Evolutionary conservation across 2,888 invertebrate genomes (phyloP), one percentile per base, ranked within the genome.

Genomic region (Tinea pellionella): DNA sequence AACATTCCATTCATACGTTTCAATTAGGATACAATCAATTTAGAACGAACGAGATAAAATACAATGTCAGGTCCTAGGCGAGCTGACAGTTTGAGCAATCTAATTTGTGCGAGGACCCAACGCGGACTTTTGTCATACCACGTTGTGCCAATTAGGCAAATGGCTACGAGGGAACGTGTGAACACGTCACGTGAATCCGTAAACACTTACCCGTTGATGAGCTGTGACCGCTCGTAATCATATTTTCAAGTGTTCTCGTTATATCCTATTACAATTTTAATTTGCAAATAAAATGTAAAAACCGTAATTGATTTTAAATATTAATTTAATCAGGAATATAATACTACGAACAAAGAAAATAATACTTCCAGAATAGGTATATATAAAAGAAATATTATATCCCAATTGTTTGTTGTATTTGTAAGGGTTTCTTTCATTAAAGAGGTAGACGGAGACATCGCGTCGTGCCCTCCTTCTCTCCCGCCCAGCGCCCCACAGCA

Each of bases 401-500:
- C 74, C 73, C 75, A 77, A 80, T 84, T 86, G 84, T 84, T 85
- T 86, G 83, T 84, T 75, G 78, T 78, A 77, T 77, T 79, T 75
- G 80, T 80, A 80, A 85, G 83, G 82, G 83, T 80, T 81, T 81
- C 82, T 86, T 86, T 87, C 86, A 86, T 84, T 84, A 85, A 74
- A 78, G 75, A 70, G 75, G 74, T 66, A 74, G 77, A 47, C 16
- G 47, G 47, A 47, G 47, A 47, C 78, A 80, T 79, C 80, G 78
- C 68, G 71, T 73, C 72, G 67, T 61, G 66, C 66, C 55, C 55
- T 16, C 47, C 47, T 15, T 9, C 47, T 47, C 47, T 37, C 37
- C 6, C 37, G 37, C 37, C 37, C 37, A 2, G 11, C 37, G 37
- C 37, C 37, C 37, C 37, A 9, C 37, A 37, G 37, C 37, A 6